Evolutionary conservation across 2,113 vertebrate species (phyloP).

Genomic region (Alligator mississippiensis): DNA sequence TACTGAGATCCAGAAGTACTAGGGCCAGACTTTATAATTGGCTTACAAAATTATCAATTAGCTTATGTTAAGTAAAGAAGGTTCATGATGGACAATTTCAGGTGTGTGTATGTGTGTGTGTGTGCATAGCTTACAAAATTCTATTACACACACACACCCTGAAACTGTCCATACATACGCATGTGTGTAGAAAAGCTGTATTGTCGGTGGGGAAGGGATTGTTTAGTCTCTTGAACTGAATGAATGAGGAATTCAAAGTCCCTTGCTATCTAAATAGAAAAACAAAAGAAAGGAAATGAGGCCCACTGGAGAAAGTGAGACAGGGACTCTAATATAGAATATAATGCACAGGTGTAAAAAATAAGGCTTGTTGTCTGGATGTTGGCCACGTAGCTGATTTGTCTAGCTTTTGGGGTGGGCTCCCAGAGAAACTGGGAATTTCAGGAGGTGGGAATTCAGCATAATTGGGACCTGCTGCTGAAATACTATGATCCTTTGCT

Average conservation of each 20-base stretch:
- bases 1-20: background rate
- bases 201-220: background rate
- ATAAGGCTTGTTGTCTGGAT: background rate
- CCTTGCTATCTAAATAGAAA: background rate
- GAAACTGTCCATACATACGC: too few species aligned
- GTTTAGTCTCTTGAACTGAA: background rate
- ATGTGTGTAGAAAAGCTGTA: background rate
- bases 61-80: background rate
- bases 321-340: background rate
- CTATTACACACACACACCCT: too few species aligned
- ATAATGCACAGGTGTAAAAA: background rate
- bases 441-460: too few species aligned
- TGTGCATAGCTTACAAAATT: too few species aligned
- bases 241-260: background rate
- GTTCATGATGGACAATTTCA: background rate
- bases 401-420: too few species aligned
- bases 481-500: too few species aligned
- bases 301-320: background rate
- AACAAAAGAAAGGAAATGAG: background rate
- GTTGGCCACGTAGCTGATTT: background rate
- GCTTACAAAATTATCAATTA: background rate
- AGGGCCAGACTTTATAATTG: slow-evolving; percentile 14
- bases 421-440: too few species aligned
- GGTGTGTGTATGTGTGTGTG: too few species aligned
- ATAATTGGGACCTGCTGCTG: too few species aligned